phyloP scores from a whole-genome alignment of 2,888 invertebrate species.

The Amphimallon solstitiale region DNA sequence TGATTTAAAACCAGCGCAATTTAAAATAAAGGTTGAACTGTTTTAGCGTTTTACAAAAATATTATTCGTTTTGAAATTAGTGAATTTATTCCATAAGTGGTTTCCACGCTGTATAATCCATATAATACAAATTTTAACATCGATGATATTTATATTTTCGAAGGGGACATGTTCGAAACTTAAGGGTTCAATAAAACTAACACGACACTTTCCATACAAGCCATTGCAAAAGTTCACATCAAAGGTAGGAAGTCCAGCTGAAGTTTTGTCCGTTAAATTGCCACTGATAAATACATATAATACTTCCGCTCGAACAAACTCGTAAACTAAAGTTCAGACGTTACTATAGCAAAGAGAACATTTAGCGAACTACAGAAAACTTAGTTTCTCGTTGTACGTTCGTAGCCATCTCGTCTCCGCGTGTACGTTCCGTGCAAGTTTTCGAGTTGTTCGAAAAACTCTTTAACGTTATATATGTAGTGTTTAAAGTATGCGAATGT shows the following conservation, averaged over 20 bases:
- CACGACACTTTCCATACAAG: too few species aligned
- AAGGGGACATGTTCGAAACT: too few species aligned
- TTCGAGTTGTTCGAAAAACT: constrained; percentile 16
- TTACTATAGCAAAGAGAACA: neutral
- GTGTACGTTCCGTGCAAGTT: too few species aligned
- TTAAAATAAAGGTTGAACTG: too few species aligned
- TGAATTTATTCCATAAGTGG: too few species aligned
- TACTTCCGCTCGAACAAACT: constrained; percentile 1
- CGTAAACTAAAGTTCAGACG: constrained; percentile 11
- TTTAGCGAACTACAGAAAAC: neutral
- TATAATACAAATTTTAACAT: too few species aligned
- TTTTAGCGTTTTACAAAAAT: too few species aligned
- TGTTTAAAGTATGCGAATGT: constrained; percentile 19
- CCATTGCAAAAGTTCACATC: neutral
- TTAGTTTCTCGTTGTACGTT: neutral
- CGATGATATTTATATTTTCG: too few species aligned
- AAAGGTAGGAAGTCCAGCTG: neutral
- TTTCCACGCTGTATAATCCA: too few species aligned
- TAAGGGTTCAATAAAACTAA: too few species aligned
- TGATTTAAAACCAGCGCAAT: too few species aligned
- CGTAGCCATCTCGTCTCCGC: neutral
- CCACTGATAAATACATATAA: neutral
- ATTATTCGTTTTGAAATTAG: too few species aligned
- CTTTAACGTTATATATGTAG: neutral
- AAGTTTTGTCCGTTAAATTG: neutral